These are phyloP conservation scores for Enteromius afrohamiltoni DNA, from an alignment of 2,797 vertebrate species.

Conservation along the genomic window DNA sequence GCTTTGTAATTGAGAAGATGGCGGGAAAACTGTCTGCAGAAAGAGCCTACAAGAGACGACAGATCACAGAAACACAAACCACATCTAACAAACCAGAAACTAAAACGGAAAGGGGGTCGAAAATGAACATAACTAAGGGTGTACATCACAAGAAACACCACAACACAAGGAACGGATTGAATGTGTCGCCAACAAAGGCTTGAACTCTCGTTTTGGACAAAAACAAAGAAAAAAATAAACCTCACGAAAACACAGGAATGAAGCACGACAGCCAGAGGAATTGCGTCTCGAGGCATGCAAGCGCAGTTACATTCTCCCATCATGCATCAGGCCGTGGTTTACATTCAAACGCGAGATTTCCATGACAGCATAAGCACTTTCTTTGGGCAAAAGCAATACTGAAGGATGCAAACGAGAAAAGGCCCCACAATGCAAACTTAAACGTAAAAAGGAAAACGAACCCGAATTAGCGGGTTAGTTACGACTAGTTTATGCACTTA, in stretches of 20 bases:
- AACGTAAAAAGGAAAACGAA: constrained; percentile 59
- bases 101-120: constrained; percentile 65
- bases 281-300: constrained; percentile 86
- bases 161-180: constrained; percentile 69
- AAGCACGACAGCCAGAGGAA: constrained; percentile 70
- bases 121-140: constrained; percentile 65
- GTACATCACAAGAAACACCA: constrained; percentile 63
- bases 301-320: constrained; percentile 94
- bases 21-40: constrained; percentile 81
- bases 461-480: constrained; percentile 87
- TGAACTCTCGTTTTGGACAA: constrained; percentile 59
- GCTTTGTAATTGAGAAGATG: constrained; percentile 72
- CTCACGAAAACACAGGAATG: constrained; percentile 65
- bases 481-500: constrained; percentile 68
- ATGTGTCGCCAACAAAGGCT: constrained; percentile 64
- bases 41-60: constrained; percentile 65
- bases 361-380: constrained; percentile 90
- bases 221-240: constrained; percentile 58
- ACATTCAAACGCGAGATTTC: constrained; percentile 86
- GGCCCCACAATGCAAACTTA: constrained; percentile 98
- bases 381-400: constrained; percentile 91
- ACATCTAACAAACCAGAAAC: constrained; percentile 63
- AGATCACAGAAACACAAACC: constrained; percentile 73
- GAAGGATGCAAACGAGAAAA: constrained; percentile 97
- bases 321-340: constrained; percentile 89